These are phyloP conservation scores for Pantherophis vulpinus DNA, from an alignment of 2,797 vertebrate species.

Conservation along the genomic window DNA sequence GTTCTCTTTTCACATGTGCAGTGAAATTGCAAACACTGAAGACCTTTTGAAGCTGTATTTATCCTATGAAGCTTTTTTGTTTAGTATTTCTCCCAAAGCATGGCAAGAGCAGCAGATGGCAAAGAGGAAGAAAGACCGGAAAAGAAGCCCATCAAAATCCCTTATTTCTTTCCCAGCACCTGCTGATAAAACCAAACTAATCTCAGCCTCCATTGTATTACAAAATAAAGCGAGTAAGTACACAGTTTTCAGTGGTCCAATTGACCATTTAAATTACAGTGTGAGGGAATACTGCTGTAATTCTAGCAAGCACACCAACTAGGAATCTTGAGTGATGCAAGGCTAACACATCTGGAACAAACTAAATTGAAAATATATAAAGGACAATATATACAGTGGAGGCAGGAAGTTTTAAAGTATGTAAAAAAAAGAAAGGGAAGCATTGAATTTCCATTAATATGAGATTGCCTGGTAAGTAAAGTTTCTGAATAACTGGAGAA, in stretches of 20 bases:
- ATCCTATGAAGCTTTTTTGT: slow-evolving; percentile 63
- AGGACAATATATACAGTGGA: neutral
- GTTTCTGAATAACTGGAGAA: neutral
- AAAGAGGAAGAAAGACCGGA: slow-evolving; percentile 42
- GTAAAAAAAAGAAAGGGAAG: neutral
- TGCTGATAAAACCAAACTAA: neutral
- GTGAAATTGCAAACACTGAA: slow-evolving; percentile 66
- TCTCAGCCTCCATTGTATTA: neutral
- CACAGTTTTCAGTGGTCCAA: neutral
- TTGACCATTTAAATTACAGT: neutral
- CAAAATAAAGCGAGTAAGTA: neutral
- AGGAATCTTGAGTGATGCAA: neutral
- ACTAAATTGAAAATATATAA: neutral
- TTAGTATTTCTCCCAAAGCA: slow-evolving; percentile 61
- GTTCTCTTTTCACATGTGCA: slow-evolving; percentile 44
- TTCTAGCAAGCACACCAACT: neutral
- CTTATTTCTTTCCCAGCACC: neutral
- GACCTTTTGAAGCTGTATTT: slow-evolving; percentile 63
- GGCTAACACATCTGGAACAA: neutral
- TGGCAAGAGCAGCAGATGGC: slow-evolving; percentile 58
- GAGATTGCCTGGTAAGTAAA: neutral
- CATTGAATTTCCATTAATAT: neutral
- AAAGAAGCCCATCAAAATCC: neutral
- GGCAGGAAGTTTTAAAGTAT: neutral
- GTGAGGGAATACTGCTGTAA: neutral